These are phyloP conservation scores for Callipepla squamata DNA, from an alignment of 2,113 vertebrate genomes.

Conservation along the genomic window DNA sequence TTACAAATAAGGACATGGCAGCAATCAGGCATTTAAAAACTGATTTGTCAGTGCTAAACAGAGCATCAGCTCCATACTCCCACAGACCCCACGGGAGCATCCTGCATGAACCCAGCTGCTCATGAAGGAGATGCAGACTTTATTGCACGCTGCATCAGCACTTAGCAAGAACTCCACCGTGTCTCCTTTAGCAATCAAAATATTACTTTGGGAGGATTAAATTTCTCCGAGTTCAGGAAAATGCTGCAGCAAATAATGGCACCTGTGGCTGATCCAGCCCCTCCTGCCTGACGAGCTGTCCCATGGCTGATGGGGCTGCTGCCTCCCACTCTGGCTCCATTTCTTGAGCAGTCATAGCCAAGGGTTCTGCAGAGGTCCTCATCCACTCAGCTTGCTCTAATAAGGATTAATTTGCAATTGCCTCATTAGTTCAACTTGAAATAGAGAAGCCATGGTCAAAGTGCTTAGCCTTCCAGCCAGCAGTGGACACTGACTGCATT, in stretches of 20 bases:
- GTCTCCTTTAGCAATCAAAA: conserved; percentile 30
- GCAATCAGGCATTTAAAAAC: neutral
- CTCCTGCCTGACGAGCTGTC: neutral
- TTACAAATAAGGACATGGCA: neutral
- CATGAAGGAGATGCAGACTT: neutral
- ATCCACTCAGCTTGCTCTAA: neutral
- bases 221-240: conserved; percentile 11
- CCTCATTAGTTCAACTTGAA: neutral
- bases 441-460: neutral
- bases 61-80: neutral
- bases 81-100: neutral
- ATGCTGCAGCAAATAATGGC: neutral
- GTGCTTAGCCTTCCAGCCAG: neutral
- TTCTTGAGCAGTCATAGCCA: neutral
- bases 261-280: neutral
- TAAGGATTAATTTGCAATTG: conserved; percentile 29
- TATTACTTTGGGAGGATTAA: conserved; percentile 10
- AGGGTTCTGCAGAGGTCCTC: neutral
- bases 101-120: neutral
- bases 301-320: neutral
- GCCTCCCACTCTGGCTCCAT: neutral
- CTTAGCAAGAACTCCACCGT: neutral
- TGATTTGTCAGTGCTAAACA: neutral
- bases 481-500: neutral
- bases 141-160: neutral